Base-by-base conservation (phyloP, 2,113 vertebrate genomes). In the Cyrtonyx montezumae region DNA sequence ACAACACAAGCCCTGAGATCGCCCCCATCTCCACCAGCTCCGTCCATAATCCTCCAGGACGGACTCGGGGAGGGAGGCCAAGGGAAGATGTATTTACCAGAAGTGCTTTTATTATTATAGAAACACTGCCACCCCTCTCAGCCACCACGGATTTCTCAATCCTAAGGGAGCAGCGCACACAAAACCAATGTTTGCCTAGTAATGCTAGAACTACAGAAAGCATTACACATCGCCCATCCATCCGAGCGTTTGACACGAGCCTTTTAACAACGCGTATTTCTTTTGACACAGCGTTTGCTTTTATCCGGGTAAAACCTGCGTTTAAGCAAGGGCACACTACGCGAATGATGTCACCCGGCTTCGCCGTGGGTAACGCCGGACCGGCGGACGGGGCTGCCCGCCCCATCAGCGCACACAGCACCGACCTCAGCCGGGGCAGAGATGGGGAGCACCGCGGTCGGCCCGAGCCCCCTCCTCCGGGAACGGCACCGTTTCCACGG, bases 101-200 rank as follows among this genome's bases (percentile, higher is more conserved):
- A 92, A 96, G 82, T 56, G 93, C 92, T 93, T 96, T 95, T 97
- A 96, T 96, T 93, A 95, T 94, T 62, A 80, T 1, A 83, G 28
- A 91, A 89, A 94, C 1, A 32, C 67, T 88, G 42, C 91, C 93
- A 95, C 78, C 69, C 85, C 93, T 87, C 79, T 51, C 46, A 37
- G 53, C 94, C 96, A 94, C 73, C 94, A 74, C 6, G 58, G 70
- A 61, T 85, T 84, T 88, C 77, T 93, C 92, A 85, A 48, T 90
- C 68, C 80, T 68, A 74, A 95, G 63, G 90, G 61, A 96, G 75
- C 81, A 78, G 77, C 18, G 69, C 62, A 93, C 53, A 63, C 42
- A 91, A 69, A 86, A 84, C 66, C 91, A 96, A 86, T 6, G 30
- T 76, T 74, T 42, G 37, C 59, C 81, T 51, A 48, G 56, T 30